Evolutionary conservation across 1,140 invertebrate genomes (phyloP).

Genomic region (Danaus plexippus): DNA sequence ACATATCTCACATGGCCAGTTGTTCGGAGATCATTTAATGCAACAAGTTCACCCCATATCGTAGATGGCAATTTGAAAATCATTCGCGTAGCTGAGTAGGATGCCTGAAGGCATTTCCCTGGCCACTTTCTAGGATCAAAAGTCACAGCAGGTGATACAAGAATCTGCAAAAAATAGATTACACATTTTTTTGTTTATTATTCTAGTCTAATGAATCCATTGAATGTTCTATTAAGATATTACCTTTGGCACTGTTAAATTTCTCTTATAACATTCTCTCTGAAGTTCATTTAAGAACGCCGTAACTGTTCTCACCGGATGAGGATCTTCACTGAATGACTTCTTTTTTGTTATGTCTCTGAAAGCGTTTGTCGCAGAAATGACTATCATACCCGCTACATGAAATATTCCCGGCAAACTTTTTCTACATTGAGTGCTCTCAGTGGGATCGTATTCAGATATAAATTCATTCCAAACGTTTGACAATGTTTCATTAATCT

Average conservation of each 20-base stretch:
- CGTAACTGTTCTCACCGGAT: slow-evolving; percentile 35
- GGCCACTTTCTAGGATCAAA: slow-evolving; percentile 65
- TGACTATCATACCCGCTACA: slow-evolving; percentile 73
- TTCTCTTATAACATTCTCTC: slow-evolving; percentile 60
- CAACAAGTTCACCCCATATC: slow-evolving; percentile 44
- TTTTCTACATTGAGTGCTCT: slow-evolving; percentile 78
- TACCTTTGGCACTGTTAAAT: slow-evolving; percentile 63
- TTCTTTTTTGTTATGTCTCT: slow-evolving; percentile 72
- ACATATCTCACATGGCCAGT: slow-evolving; percentile 40
- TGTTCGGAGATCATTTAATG: slow-evolving; percentile 42
- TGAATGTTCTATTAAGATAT: slow-evolving; percentile 7
- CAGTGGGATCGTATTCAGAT: slow-evolving; percentile 82
- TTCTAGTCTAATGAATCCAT: too few relatives aligned
- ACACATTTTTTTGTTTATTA: background rate
- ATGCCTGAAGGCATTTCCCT: slow-evolving; percentile 26
- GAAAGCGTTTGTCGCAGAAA: slow-evolving; percentile 73
- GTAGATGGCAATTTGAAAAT: slow-evolving; percentile 39
- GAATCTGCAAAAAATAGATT: slow-evolving; percentile 34
- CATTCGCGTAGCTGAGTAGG: slow-evolving; percentile 26
- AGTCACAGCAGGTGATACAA: slow-evolving; percentile 55
- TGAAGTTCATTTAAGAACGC: slow-evolving; percentile 51
- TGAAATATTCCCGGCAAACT: slow-evolving; percentile 74
- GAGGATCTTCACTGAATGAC: slow-evolving; percentile 25
- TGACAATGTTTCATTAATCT: slow-evolving; percentile 77
- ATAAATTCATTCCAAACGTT: slow-evolving; percentile 87